phyloP scores from a whole-genome alignment of 1,140 invertebrate genomes.

The Eumaeus atala region DNA sequence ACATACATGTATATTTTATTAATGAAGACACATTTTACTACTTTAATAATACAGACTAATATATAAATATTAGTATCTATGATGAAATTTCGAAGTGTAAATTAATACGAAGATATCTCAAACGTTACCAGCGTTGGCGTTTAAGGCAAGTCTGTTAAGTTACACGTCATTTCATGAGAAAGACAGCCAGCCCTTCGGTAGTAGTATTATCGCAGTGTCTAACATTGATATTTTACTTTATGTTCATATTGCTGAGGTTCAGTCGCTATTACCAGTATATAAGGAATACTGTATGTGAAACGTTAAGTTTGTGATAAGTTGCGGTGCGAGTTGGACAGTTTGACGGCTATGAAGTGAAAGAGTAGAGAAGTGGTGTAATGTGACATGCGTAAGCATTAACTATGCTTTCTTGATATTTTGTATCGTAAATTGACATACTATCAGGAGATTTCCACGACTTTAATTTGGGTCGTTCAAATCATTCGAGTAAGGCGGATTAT shows the following conservation, averaged over 20 bases:
- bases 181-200: conserved; percentile 36
- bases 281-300: conserved; percentile 17
- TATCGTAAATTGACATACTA: no score
- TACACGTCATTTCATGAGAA: conserved; percentile 34
- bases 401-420: conserved; percentile 13
- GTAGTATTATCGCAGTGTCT: conserved; percentile 42
- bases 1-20: no score
- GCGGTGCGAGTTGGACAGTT: conserved; percentile 60
- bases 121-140: no score
- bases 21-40: no score
- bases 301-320: conserved; percentile 31
- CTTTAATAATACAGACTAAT: no score
- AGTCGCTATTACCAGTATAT: conserved; percentile 19
- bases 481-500: no score
- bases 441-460: no score
- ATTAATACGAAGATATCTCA: no score
- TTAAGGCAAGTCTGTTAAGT: conserved; percentile 38
- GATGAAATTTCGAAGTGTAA: no score
- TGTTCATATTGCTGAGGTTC: conserved; percentile 12
- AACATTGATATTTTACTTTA: conserved; percentile 18
- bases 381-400: conserved; percentile 7
- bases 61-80: no score
- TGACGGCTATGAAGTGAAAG: conserved; percentile 36
- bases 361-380: conserved; percentile 23
- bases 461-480: no score